Conservation (phyloP, 2,888 invertebrate genomes). For the Xylota sylvarum region DNA sequence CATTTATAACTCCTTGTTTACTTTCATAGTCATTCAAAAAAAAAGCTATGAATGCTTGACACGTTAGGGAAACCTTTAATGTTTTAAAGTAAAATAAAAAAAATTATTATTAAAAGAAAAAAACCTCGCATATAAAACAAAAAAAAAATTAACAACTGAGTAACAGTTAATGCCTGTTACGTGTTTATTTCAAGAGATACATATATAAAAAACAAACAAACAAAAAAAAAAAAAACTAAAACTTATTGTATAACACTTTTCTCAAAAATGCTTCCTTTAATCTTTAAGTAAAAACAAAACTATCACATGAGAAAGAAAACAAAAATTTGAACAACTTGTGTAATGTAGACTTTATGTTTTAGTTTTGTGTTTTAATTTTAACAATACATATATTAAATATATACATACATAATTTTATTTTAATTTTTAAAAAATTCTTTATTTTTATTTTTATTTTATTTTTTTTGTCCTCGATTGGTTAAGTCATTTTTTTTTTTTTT, state of each 20-base stretch:
- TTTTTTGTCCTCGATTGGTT: constrained; percentile 24
- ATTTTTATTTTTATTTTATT: too few relatives aligned
- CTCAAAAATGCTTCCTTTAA: constrained; percentile 73
- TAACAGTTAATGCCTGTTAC: constrained; percentile 9
- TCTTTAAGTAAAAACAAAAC: constrained; percentile 37
- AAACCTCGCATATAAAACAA: constrained; percentile 62
- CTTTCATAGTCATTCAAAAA: constrained; percentile 16
- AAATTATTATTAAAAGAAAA: constrained; percentile 9
- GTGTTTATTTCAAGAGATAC: constrained; percentile 19
- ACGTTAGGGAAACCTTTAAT: constrained; percentile 30
- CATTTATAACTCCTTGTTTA: constrained; percentile 33
- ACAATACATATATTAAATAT: not conserved
- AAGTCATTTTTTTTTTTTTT: constrained; percentile 52
- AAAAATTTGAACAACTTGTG: constrained; percentile 1
- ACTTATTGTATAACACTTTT: constrained; percentile 31
- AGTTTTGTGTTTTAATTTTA: constrained; percentile 18
- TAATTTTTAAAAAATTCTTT: constrained; percentile 5
- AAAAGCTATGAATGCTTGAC: constrained; percentile 3
- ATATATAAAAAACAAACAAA: too few relatives aligned
- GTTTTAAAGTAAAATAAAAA: constrained; percentile 33
- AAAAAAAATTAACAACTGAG: constrained; percentile 35
- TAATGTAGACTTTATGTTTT: constrained; percentile 25
- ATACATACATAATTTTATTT: not conserved
- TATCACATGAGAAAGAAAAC: not conserved
- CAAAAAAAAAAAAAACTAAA: constrained; percentile 15